Percentiles rank a stretch among this genome's conserved stretches.
These are phyloP conservation scores for Serripes groenlandicus DNA, from an alignment of 2,888 invertebrate genomes.

Conservation along the genomic window DNA sequence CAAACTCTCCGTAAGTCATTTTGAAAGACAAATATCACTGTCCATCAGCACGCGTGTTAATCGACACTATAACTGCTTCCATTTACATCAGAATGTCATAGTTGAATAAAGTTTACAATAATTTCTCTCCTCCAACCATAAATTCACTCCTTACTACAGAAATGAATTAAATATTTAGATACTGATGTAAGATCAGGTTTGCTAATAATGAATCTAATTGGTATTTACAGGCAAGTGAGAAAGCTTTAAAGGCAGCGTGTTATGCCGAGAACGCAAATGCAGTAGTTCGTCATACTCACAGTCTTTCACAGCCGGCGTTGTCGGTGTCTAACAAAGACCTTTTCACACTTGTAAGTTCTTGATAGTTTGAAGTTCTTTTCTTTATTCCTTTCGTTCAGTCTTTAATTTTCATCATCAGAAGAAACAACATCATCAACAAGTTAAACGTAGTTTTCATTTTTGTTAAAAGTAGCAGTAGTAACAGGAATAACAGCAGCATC, in stretches of 20 bases:
- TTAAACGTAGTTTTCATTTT: too few relatives aligned
- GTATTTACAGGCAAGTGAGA: constrained; percentile 11
- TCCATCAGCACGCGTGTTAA: not conserved
- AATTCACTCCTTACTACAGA: not conserved
- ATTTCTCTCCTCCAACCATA: not conserved
- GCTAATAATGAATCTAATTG: not conserved
- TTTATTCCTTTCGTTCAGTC: too few relatives aligned
- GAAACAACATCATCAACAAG: not conserved
- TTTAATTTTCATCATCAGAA: not conserved
- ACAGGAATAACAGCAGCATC: too few relatives aligned
- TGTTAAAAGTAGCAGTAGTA: too few relatives aligned
- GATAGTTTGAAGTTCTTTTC: too few relatives aligned
- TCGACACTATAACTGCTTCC: not conserved
- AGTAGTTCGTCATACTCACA: not conserved
- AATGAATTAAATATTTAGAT: not conserved
- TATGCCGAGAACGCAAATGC: constrained; percentile 5
- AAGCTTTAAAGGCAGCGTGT: not conserved
- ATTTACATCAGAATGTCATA: not conserved
- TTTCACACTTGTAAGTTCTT: too few relatives aligned
- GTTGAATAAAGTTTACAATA: not conserved
- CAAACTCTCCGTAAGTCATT: not conserved
- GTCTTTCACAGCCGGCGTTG: not conserved
- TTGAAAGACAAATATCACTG: not conserved
- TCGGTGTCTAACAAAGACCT: not conserved
- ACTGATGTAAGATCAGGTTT: not conserved